Evolutionary conservation across 2,113 vertebrate species (phyloP), one percentile per base, ranked within the genome.

Genomic region (Cygnus buccinator): DNA sequence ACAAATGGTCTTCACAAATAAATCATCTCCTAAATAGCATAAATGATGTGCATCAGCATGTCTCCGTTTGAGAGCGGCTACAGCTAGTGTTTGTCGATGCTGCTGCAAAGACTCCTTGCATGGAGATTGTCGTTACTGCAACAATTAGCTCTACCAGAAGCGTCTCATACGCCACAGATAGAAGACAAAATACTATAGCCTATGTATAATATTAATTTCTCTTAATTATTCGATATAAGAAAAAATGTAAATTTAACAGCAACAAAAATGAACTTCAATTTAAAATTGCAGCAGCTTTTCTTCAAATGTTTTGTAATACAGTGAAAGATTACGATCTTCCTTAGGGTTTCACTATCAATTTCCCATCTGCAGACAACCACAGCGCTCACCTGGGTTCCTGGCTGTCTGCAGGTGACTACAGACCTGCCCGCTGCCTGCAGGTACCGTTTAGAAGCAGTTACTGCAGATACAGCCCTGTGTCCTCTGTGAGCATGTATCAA

Each of bases 351-450:
- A 21, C 55, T 6, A 29, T 1, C 16, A 2, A 20, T 58, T 78
- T 39, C 43, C 50, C 76, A 72, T 1, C 46, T 11, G 14, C 7
- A 10, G 43, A 14, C 17, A 46, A 35, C 12, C 1, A 0, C 46
- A 35, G 20, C 0, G 5, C n/a, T 31, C 25, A n/a, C 2, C 43
- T 22, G 21, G 1, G 1, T 12, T 46, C 8, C 11, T 46, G 31
- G 13, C 75, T 48, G 11, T 9, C 20, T 25, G 25, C 61, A 23
- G 0, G 13, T 17, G 73, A 55, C 15, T 4, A 54, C 4, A 35
- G 59, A 73, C 43, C 52, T 39, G 31, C 21, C 43, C 23, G 2
- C 33, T 39, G 35, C 46, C n/a, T 15, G 13, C 4, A 62, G 58
- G 33, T 5, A 25, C 31, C 7, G 16, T 59, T 41, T 13, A 37